Base-by-base conservation (phyloP, 2,888 invertebrate species). In the Xanthorhoe designata region DNA sequence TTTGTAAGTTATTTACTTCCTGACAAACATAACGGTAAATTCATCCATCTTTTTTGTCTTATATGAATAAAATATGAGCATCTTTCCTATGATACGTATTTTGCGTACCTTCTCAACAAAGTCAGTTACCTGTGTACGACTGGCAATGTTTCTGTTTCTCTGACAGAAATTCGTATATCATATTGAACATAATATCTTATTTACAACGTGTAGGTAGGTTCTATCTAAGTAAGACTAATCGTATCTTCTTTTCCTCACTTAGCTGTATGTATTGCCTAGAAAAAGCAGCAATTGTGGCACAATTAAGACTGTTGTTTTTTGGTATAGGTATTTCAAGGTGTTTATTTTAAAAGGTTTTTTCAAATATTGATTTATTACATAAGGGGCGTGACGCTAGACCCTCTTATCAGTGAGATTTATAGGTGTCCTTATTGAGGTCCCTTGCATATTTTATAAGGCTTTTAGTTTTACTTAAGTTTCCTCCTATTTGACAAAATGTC, bases 371-470 rank as follows among this genome's bases (percentile, higher is more conserved):
- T 55, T 62, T 55, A 54, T 10, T 54, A 19, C n/a, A 24, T 24
- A 10, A 29, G 62, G 45, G 62, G 51, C 32, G 15, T 35, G 56
- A 45, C 18, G 35, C 50, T 19, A 55, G 15, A 45, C 42, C 55
- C 57, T 57, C 51, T 45, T 50, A 57, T 52, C 60, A 49, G 24
- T 29, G 49, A n/a, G 51, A 66, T 66, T 62, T 62, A 66, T 59
- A 42, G 58, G 15, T 49, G 52, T 19, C 61, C 58, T 42, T 59
- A 54, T 59, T 66, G 61, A 38, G 58, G 29, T 9, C 50, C 49
- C n/a, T 17, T 62, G 54, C 53, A 58, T 61, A 61, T 66, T 66
- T 59, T 51, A 66, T 32, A 15, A 45, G 55, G 61, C 57, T 66
- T 55, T 62, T 58, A 61, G 66, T 50, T 54, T 24, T 9, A 57